Evolutionary conservation across 1,140 invertebrate genomes (phyloP), one percentile per base, ranked within the genome.

Genomic region (Sycophila sp.): DNA sequence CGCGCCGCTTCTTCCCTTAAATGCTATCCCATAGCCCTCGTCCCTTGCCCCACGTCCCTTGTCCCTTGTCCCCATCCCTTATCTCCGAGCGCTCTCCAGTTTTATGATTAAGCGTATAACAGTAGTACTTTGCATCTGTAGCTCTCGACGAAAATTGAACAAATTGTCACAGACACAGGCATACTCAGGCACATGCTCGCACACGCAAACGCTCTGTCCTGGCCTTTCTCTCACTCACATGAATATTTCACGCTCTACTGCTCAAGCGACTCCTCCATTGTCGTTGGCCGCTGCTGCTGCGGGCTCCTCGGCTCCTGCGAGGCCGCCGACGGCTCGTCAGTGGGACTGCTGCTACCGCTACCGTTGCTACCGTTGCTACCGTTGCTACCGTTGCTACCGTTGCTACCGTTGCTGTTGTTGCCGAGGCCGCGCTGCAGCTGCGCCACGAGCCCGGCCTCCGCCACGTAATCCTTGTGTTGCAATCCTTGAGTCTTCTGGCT

Each of bases 401-500:
- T 76, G 62, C 81, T 77, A 75, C 83, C n/a, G 59, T 22, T 72
- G 45, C 70, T 76, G 72, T 75, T 75, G 71, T 76, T 75, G 75
- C 81, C 82, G 62, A 79, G 76, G 62, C 81, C 77, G 76, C 83
- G 80, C 66, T 85, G 82, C 73, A 85, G 75, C 77, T 85, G 84
- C 65, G 85, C 83, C 56, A 83, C 85, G 72, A 85, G 76, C 22
- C 81, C 83, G 62, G 74, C 80, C 15, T 69, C 47, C 47, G 62
- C 69, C 3, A 66, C 67, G 59, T 76, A 75, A 72, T 79, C 76
- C 64, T 81, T 80, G 53, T 75, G 79, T 73, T 81, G 83, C n/a
- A n/a, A n/a, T n/a, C n/a, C n/a, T 72, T 85, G 84, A 83, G 79
- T 84, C 77, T 85, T 86, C 83, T 85, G 85, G 82, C 83, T 86